These are phyloP conservation scores for Clamator glandarius DNA, from an alignment of 2,797 vertebrate species.

Conservation along the genomic window DNA sequence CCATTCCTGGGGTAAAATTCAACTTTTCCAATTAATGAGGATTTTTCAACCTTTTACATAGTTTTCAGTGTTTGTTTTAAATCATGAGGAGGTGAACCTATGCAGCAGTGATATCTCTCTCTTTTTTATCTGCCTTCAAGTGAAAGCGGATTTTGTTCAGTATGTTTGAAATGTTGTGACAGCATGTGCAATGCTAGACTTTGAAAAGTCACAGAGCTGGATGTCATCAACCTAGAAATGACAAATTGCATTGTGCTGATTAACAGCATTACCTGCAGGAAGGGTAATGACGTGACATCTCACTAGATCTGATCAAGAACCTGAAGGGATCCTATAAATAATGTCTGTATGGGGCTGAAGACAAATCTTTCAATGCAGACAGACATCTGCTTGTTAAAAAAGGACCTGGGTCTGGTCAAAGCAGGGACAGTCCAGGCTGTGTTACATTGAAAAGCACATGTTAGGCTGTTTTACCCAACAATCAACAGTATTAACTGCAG, in stretches of 20 bases:
- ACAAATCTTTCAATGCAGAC: background rate
- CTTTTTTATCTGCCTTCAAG: constrained; percentile 8
- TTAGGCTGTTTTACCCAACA: background rate
- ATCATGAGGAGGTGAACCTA: too few relatives aligned
- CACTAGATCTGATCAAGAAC: background rate
- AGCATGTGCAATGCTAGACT: background rate
- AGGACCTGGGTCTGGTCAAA: background rate
- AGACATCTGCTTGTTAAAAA: background rate
- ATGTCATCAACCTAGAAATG: constrained; percentile 36
- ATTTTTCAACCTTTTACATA: too few relatives aligned
- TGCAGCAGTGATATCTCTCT: background rate
- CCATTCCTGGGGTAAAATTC: too few relatives aligned
- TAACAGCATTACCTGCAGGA: background rate
- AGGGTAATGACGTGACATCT: background rate
- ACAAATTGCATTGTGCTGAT: constrained; percentile 18
- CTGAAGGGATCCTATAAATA: background rate
- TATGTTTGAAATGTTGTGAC: background rate
- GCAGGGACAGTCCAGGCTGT: background rate
- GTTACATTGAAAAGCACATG: background rate
- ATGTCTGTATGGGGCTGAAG: background rate
- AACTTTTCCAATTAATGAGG: too few relatives aligned
- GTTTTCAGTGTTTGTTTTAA: too few relatives aligned
- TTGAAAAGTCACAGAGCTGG: constrained; percentile 14
- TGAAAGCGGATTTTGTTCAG: constrained; percentile 11
- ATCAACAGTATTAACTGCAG: background rate